Evolutionary conservation across 1,140 invertebrate species (phyloP).

Genomic region (Saccostrea cuccullata): DNA sequence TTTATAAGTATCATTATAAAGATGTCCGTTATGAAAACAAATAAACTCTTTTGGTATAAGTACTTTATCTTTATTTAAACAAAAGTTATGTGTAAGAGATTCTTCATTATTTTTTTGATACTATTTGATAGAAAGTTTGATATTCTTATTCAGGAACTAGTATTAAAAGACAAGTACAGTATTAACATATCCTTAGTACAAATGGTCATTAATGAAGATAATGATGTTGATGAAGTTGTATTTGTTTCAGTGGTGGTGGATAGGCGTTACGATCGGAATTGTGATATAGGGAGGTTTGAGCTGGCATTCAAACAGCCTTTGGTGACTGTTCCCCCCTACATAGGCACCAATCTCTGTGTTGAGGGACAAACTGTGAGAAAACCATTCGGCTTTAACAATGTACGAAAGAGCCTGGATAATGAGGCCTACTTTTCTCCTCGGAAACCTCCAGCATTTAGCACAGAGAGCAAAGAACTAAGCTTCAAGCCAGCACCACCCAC

Average conservation of each 20-base stretch:
- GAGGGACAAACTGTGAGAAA: conserved; percentile 82
- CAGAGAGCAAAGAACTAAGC: conserved; percentile 19
- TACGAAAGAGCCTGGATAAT: conserved; percentile 33
- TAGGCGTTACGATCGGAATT: conserved; percentile 85
- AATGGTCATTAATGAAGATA: background rate
- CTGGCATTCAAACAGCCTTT: conserved; percentile 87
- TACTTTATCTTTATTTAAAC: too few species aligned
- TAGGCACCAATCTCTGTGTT: conserved; percentile 87
- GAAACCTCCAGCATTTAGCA: background rate
- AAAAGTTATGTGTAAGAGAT: too few species aligned
- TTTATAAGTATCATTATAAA: too few species aligned
- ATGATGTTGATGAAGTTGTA: conserved; percentile 21
- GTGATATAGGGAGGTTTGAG: conserved; percentile 92
- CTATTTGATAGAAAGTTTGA: too few species aligned
- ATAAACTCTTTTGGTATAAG: too few species aligned
- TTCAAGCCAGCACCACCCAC: background rate
- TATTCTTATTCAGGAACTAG: too few species aligned
- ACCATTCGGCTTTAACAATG: conserved; percentile 59
- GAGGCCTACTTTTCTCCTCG: conserved; percentile 35
- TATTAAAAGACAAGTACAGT: too few species aligned
- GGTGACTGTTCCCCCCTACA: conserved; percentile 89
- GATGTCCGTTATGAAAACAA: too few species aligned
- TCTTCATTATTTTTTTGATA: too few species aligned
- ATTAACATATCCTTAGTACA: too few species aligned
- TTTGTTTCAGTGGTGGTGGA: conserved; percentile 90